Conservation (phyloP, 2,113 vertebrate genomes). For the Gambusia holbrooki region DNA sequence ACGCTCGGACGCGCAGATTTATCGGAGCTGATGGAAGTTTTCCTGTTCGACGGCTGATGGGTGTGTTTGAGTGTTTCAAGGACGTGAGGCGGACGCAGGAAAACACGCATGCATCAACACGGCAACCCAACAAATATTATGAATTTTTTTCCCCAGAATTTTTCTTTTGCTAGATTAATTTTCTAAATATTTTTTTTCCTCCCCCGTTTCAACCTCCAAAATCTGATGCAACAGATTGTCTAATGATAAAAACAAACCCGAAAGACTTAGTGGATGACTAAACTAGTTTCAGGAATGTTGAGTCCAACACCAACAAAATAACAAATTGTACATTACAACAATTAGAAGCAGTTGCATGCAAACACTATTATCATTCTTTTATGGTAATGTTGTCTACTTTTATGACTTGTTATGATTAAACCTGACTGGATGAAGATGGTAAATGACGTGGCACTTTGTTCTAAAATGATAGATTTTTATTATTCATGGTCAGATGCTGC, state of each 20-base stretch:
- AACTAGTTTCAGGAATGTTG: neutral
- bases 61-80: constrained; percentile 47
- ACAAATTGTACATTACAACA: neutral
- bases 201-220: neutral
- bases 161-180: neutral
- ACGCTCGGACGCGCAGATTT: constrained; percentile 16
- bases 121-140: neutral
- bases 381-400: neutral
- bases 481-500: neutral
- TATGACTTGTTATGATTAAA: neutral
- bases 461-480: no score
- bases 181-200: neutral
- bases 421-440: no score
- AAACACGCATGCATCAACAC: constrained; percentile 11
- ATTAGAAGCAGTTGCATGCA: no score
- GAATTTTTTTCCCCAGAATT: neutral
- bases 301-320: constrained; percentile 2
- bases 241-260: constrained; percentile 17
- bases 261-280: constrained; percentile 9
- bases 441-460: no score
- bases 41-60: constrained; percentile 57
- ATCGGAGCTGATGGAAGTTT: constrained; percentile 21
- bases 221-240: neutral
- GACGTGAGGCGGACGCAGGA: constrained; percentile 33
- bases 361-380: no score